A percentile compares a stretch with the other conserved stretches of the same genome.
phyloP scores from a whole-genome alignment of 2,797 vertebrate species.

The Oceanodroma leucorhoa region DNA sequence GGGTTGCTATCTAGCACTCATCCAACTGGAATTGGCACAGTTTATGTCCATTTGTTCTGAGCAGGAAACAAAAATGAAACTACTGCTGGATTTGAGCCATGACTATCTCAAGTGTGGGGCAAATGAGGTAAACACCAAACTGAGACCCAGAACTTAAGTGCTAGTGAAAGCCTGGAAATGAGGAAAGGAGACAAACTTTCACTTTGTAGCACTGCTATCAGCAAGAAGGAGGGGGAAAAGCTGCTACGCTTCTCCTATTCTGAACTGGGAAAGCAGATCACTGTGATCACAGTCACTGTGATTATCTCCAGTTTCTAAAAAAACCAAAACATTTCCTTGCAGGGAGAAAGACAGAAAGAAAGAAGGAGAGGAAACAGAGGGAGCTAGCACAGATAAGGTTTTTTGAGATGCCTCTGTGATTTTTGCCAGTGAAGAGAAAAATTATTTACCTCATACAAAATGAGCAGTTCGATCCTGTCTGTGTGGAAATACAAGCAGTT shows the following conservation, averaged over 20 bases:
- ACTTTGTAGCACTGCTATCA: not conserved
- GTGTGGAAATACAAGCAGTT: not conserved
- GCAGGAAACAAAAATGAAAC: constrained; percentile 3
- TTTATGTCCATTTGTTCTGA: not conserved
- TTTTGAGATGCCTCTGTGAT: not conserved
- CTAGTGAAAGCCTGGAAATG: not conserved
- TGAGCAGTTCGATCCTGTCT: not conserved
- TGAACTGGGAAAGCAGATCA: not conserved
- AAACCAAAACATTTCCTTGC: not conserved
- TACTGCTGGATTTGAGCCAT: not conserved
- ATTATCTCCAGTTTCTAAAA: not conserved
- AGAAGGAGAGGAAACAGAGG: not conserved
- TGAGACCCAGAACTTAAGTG: not conserved
- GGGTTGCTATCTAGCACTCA: not conserved
- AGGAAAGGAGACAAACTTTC: not conserved
- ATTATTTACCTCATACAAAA: not conserved
- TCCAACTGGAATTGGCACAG: not conserved
- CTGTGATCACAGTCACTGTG: not conserved
- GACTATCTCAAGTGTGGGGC: not conserved
- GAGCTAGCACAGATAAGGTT: not conserved
- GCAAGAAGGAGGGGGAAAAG: not conserved
- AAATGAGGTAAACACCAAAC: not conserved
- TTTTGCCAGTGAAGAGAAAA: not conserved
- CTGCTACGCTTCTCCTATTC: not conserved
- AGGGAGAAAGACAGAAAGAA: not conserved